phyloP scores from a whole-genome alignment of 2,797 vertebrate species.

The Smutsia gigantea region DNA sequence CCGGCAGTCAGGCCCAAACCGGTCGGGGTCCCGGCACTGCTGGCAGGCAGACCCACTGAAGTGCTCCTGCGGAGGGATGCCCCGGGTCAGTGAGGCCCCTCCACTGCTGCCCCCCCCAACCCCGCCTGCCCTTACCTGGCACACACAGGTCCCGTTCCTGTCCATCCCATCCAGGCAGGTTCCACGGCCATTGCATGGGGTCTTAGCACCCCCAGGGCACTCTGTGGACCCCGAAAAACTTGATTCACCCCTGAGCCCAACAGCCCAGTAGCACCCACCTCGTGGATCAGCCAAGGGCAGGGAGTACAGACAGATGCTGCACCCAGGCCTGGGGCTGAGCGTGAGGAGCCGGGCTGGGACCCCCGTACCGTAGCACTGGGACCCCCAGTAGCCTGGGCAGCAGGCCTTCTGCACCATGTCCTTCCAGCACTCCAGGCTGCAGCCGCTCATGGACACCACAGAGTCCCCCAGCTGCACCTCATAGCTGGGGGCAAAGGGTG shows the following conservation, averaged over 20 bases:
- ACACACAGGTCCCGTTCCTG: conserved; percentile 94
- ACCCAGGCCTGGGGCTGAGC: neutral
- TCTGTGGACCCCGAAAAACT: conserved; percentile 83
- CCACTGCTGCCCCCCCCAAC: rapidly evolving
- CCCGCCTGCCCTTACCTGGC: conserved; percentile 87
- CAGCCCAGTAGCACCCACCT: too few species aligned
- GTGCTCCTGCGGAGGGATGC: conserved; percentile 75
- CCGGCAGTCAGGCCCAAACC: conserved; percentile 91
- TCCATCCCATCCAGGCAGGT: conserved; percentile 90
- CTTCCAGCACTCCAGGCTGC: conserved; percentile 88
- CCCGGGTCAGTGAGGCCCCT: neutral
- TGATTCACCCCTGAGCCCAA: neutral
- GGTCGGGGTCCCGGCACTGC: conserved; percentile 88
- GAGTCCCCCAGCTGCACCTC: conserved; percentile 88
- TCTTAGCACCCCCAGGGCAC: conserved; percentile 91
- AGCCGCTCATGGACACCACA: conserved; percentile 87
- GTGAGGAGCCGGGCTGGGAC: neutral
- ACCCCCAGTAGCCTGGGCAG: conserved; percentile 94
- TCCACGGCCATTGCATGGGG: conserved; percentile 91
- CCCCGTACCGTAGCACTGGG: conserved; percentile 91
- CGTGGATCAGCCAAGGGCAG: neutral
- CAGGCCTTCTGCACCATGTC: conserved; percentile 86
- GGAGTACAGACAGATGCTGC: neutral
- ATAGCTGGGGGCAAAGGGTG: conserved; percentile 88
- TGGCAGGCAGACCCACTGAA: conserved; percentile 93